Conservation (phyloP, 2,113 vertebrate genomes). For the Tenebrosternarchus preto region DNA sequence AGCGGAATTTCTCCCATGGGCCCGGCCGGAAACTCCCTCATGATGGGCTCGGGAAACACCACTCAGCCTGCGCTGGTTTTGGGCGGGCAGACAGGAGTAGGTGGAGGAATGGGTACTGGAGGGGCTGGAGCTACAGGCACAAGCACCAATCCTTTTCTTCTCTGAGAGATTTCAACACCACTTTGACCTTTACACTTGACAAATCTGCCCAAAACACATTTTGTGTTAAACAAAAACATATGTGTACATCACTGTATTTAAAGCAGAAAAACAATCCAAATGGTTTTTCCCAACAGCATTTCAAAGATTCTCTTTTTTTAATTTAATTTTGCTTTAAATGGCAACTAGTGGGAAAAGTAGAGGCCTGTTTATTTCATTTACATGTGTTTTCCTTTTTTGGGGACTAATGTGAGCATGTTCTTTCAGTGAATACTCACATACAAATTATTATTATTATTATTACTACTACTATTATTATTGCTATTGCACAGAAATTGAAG, state of each 20-base stretch:
- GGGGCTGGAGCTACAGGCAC: conserved; percentile 70
- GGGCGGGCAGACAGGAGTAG: conserved; percentile 70
- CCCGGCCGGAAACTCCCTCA: conserved; percentile 63
- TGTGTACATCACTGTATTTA: conserved; percentile 75
- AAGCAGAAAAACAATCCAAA: conserved; percentile 62
- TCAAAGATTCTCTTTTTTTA: conserved; percentile 58
- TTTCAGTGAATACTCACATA: conserved; percentile 35
- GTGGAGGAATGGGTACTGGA: conserved; percentile 71
- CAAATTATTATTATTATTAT: conserved; percentile 33
- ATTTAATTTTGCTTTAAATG: conserved; percentile 63
- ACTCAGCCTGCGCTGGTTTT: conserved; percentile 81
- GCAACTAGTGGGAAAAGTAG: conserved; percentile 56
- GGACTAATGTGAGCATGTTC: conserved; percentile 50
- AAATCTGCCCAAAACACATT: conserved; percentile 58
- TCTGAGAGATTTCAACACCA: conserved; percentile 68
- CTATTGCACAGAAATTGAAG: conserved; percentile 61
- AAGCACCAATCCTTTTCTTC: conserved; percentile 81
- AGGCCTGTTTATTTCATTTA: conserved; percentile 73
- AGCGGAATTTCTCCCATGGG: conserved; percentile 77
- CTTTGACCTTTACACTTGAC: conserved; percentile 43
- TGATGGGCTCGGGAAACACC: conserved; percentile 66
- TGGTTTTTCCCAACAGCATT: conserved; percentile 63
- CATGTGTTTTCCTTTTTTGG: conserved; percentile 49
- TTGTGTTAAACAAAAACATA: conserved; percentile 64
- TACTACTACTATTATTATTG: too few relatives aligned